These are phyloP conservation scores for Suncus etruscus DNA, from an alignment of 2,113 vertebrate genomes.

Conservation along the genomic window DNA sequence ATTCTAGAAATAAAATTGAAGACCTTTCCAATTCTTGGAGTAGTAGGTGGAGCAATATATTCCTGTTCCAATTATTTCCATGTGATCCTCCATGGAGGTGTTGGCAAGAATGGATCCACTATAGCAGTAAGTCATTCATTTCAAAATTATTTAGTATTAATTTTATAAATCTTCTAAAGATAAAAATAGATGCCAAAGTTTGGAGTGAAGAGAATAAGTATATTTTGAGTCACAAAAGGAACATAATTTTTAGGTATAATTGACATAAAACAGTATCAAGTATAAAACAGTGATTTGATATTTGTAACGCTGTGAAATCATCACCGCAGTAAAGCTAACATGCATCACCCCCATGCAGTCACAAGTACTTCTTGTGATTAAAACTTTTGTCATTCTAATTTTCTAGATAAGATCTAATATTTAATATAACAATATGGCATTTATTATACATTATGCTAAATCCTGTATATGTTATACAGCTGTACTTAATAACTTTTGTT, in stretches of 20 bases:
- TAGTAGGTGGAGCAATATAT: constrained; percentile 92
- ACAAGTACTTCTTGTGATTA: no score
- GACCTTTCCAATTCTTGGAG: constrained; percentile 91
- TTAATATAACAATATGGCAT: no score
- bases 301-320: not conserved
- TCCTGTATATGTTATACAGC: no score
- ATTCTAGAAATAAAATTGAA: constrained; percentile 91
- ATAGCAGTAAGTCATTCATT: constrained; percentile 92
- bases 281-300: not conserved
- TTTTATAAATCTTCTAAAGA: constrained; percentile 31
- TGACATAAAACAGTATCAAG: not conserved
- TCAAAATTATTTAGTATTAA: constrained; percentile 12
- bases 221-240: not conserved
- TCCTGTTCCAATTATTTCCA: constrained; percentile 96
- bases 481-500: no score
- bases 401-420: no score
- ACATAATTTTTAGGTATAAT: not conserved
- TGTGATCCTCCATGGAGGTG: constrained; percentile 95
- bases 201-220: not conserved
- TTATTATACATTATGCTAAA: no score
- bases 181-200: constrained; percentile 17
- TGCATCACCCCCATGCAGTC: no score
- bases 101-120: constrained; percentile 98
- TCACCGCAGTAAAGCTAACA: not conserved
- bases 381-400: no score